A percentile compares a stretch with the other conserved stretches of the same genome.
Evolutionary conservation across 2,888 invertebrate species (phyloP).

Genomic region (Hecatera dysodea): DNA sequence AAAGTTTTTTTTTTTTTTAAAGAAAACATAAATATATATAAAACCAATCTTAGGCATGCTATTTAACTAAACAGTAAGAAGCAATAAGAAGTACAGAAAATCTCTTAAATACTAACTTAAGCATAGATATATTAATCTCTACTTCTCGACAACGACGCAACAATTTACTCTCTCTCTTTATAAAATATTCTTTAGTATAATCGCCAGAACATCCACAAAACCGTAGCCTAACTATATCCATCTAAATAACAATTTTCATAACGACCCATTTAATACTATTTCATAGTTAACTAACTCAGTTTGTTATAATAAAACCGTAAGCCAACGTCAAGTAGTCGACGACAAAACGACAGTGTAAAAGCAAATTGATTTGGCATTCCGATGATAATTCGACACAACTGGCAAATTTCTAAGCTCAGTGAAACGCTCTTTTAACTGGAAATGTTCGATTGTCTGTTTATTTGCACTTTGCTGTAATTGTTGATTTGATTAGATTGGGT

Average conservation of each 20-base stretch:
- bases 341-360: slow-evolving; percentile 81
- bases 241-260: slow-evolving; percentile 66
- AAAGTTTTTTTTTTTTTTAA: no score
- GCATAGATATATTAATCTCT: no score
- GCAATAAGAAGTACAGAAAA: neutral
- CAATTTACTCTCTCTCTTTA: neutral
- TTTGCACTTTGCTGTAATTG: slow-evolving; percentile 52
- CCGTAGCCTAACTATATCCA: slow-evolving; percentile 20
- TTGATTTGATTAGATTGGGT: slow-evolving; percentile 49
- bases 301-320: slow-evolving; percentile 77
- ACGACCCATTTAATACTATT: slow-evolving; percentile 68
- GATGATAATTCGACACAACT: slow-evolving; percentile 83
- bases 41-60: no score
- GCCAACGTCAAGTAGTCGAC: slow-evolving; percentile 71
- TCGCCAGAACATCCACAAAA: neutral
- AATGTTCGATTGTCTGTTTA: slow-evolving; percentile 71
- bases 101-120: neutral
- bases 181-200: neutral
- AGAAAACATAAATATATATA: no score
- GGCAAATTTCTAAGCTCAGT: slow-evolving; percentile 74
- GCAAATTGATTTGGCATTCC: slow-evolving; percentile 86
- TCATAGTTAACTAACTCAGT: slow-evolving; percentile 71
- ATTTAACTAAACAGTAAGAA: neutral
- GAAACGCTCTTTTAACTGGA: slow-evolving; percentile 72
- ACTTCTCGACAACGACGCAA: neutral